A percentile compares a stretch with the other conserved stretches of the same genome.
Evolutionary conservation across 1,140 invertebrate genomes (phyloP).

Genomic region (Choristoneura fumiferana): DNA sequence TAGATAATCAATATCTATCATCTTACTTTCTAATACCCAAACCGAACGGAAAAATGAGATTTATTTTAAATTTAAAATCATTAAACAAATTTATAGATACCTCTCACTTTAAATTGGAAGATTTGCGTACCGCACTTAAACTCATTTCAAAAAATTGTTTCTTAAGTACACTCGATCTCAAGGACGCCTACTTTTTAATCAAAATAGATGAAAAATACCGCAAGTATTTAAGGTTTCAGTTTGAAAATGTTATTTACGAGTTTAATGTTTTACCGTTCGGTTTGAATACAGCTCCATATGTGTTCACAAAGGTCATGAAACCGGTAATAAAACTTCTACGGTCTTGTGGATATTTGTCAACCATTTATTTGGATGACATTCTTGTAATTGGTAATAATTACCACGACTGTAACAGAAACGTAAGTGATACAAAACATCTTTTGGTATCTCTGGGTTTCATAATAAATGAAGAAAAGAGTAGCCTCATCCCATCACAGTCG

Average conservation of each 20-base stretch:
- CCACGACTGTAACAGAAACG: too few relatives aligned
- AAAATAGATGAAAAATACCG: neutral
- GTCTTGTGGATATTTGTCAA: neutral
- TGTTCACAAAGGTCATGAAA: neutral
- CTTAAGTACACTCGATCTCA: slow-evolving; percentile 6
- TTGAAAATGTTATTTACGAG: neutral
- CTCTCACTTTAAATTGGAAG: slow-evolving; percentile 15
- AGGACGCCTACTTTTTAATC: slow-evolving; percentile 18
- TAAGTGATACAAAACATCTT: too few relatives aligned
- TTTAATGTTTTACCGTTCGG: neutral
- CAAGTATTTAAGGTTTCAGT: slow-evolving; percentile 16
- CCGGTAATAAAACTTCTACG: neutral
- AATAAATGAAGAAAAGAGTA: slow-evolving; percentile 11
- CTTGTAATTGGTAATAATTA: too few relatives aligned
- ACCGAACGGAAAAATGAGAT: too few relatives aligned
- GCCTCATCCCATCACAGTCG: neutral
- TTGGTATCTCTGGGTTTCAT: neutral
- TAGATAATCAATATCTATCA: too few relatives aligned
- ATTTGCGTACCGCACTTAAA: slow-evolving; percentile 8
- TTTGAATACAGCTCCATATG: neutral
- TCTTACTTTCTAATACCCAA: too few relatives aligned
- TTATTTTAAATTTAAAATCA: neutral
- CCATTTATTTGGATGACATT: too few relatives aligned
- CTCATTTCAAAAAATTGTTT: neutral
- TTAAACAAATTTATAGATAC: neutral